These are phyloP conservation scores for Nudaria mundana DNA, from an alignment of 2,888 invertebrate genomes.

Conservation along the genomic window DNA sequence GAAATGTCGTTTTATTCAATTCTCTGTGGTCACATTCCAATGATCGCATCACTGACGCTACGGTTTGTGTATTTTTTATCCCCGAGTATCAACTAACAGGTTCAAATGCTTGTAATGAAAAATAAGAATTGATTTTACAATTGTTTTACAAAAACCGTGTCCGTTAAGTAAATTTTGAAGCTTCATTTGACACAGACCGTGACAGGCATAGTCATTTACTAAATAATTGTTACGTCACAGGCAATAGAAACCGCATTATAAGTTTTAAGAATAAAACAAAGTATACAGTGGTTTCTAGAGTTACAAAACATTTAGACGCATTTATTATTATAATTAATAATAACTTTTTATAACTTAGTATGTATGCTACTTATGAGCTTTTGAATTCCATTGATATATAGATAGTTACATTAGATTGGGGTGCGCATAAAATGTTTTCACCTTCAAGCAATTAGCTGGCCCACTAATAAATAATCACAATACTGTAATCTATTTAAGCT, in stretches of 20 bases:
- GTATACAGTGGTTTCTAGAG: too few relatives aligned
- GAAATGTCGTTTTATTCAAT: conserved; percentile 49
- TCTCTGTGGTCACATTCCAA: conserved; percentile 60
- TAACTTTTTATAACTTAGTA: too few relatives aligned
- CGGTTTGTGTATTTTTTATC: conserved; percentile 29
- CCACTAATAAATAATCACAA: conserved; percentile 12
- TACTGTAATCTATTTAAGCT: conserved; percentile 10
- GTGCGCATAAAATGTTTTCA: background rate
- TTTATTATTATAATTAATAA: too few relatives aligned
- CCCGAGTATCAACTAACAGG: conserved; percentile 15
- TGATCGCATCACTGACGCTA: conserved; percentile 47
- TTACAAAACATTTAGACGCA: too few relatives aligned
- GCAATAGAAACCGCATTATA: background rate
- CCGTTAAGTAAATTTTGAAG: background rate
- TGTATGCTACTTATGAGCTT: too few relatives aligned
- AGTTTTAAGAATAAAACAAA: too few relatives aligned
- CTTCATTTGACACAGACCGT: background rate
- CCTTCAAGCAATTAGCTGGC: background rate
- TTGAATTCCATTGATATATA: too few relatives aligned
- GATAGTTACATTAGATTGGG: too few relatives aligned
- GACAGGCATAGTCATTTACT: too few relatives aligned
- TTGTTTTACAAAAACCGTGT: background rate
- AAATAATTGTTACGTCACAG: background rate
- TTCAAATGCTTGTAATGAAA: conserved; percentile 10
- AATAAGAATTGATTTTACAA: background rate